Percentiles rank a stretch among this genome's conserved stretches.
phyloP scores from a whole-genome alignment of 1,140 invertebrate genomes.

The Portunus trituberculatus region DNA sequence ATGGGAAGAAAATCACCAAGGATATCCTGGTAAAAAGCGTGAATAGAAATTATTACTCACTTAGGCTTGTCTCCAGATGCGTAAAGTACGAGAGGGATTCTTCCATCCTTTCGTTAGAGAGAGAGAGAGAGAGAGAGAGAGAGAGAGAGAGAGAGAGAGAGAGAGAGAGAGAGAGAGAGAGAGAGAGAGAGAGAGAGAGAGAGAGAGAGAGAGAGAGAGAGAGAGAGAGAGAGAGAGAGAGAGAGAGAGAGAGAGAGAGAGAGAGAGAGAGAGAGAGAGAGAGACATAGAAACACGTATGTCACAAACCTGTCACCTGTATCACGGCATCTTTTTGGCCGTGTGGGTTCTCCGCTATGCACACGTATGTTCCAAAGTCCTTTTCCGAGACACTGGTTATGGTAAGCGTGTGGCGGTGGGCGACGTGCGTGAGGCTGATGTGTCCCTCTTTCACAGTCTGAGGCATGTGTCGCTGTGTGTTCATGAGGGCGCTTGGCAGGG shows the following conservation, averaged over 20 bases:
- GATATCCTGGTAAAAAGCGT: no score
- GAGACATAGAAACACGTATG: background rate
- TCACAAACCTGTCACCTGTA: slow-evolving; percentile 85
- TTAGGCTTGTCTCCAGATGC: no score
- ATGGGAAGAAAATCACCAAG: no score
- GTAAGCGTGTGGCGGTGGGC: slow-evolving; percentile 45
- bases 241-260: slow-evolving; percentile 36
- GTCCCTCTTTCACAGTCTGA: background rate
- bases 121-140: no score
- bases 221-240: no score
- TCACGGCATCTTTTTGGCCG: slow-evolving; percentile 81
- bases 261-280: slow-evolving; percentile 28
- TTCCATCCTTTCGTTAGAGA: no score
- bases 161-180: no score
- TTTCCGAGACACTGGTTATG: slow-evolving; percentile 45
- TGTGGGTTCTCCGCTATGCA: slow-evolving; percentile 88
- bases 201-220: no score
- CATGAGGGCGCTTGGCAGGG: slow-evolving; percentile 83
- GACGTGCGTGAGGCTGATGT: slow-evolving; percentile 32
- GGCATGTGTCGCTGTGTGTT: slow-evolving; percentile 85
- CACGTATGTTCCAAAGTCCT: slow-evolving; percentile 89
- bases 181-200: no score
- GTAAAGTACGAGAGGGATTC: no score
- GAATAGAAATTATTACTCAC: no score
- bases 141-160: no score